Conservation (phyloP, 2,113 vertebrate genomes). For the Hipposideros armiger region DNA sequence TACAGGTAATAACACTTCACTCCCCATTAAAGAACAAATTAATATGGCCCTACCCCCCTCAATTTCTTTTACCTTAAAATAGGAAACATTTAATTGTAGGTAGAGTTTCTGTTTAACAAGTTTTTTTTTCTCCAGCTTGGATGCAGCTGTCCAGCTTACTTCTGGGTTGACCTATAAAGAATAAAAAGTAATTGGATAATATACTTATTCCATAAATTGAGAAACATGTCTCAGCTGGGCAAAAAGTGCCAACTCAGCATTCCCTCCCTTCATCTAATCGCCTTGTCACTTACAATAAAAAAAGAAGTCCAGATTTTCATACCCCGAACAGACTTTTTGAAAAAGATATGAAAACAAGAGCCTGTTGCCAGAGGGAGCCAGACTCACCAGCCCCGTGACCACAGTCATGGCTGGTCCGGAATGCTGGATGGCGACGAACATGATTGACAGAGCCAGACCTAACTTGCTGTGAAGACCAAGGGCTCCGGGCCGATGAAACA, state of each 20-base stretch:
- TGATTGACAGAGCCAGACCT: slow-evolving; percentile 72
- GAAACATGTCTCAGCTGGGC: slow-evolving; percentile 61
- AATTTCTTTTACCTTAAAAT: neutral
- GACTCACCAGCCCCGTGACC: neutral
- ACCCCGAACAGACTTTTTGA: slow-evolving; percentile 58
- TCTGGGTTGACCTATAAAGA: slow-evolving; percentile 73
- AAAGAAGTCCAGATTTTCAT: slow-evolving; percentile 63
- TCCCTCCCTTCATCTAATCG: slow-evolving; percentile 28
- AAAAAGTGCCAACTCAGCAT: slow-evolving; percentile 83
- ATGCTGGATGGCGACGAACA: neutral
- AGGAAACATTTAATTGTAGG: slow-evolving; percentile 16
- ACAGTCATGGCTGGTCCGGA: neutral
- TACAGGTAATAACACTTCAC: neutral
- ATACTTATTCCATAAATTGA: slow-evolving; percentile 76
- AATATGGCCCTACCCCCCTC: neutral
- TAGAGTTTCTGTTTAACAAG: slow-evolving; percentile 24
- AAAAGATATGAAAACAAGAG: slow-evolving; percentile 74
- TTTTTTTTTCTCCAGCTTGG: slow-evolving; percentile 53
- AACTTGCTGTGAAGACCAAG: slow-evolving; percentile 47
- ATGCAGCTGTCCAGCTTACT: slow-evolving; percentile 53
- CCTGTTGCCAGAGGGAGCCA: neutral
- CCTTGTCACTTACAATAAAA: slow-evolving; percentile 71
- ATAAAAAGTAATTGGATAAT: slow-evolving; percentile 81
- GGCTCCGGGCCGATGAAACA: slow-evolving; percentile 77
- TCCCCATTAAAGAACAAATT: neutral